Evolutionary conservation across 2,797 vertebrate species (phyloP).

Genomic region (Melanotaenia boesemani): DNA sequence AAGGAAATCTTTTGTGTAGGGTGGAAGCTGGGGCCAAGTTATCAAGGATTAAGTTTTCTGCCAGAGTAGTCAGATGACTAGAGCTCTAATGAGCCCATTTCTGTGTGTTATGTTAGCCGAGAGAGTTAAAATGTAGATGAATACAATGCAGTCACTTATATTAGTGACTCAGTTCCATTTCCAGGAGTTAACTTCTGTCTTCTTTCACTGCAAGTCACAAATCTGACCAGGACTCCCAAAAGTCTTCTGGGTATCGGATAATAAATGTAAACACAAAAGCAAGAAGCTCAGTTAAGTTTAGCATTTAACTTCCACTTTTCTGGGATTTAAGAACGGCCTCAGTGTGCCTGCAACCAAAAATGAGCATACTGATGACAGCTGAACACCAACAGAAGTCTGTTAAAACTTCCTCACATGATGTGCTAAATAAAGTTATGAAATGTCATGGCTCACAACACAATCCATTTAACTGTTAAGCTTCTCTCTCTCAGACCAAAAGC

Average conservation of each 20-base stretch:
- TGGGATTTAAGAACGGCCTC: conserved; percentile 19
- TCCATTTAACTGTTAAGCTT: conserved; percentile 35
- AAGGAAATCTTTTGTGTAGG: conserved; percentile 14
- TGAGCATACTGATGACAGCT: conserved; percentile 24
- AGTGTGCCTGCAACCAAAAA: conserved; percentile 18
- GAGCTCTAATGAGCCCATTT: conserved; percentile 44
- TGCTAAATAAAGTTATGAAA: conserved; percentile 17
- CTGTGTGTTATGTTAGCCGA: conserved; percentile 73
- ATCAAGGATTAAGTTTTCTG: conserved; percentile 40
- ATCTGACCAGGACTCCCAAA: conserved; percentile 18
- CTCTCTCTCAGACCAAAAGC: conserved; percentile 17
- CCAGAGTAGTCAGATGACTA: conserved; percentile 40
- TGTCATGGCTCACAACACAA: conserved; percentile 35
- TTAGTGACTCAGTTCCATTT: conserved; percentile 51
- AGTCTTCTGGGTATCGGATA: conserved; percentile 4
- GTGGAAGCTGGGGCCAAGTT: conserved; percentile 16
- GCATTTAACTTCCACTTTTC: conserved; percentile 4
- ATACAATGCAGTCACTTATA: conserved; percentile 54
- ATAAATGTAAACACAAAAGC: conserved; percentile 36
- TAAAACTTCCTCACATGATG: conserved; percentile 27
- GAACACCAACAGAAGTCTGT: conserved; percentile 15
- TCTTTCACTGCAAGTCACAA: conserved; percentile 50
- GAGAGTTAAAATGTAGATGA: conserved; percentile 68
- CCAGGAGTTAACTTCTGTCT: conserved; percentile 37
- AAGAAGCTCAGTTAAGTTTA: background rate